A percentile compares a stretch with the other conserved stretches of the same genome.
Conservation (phyloP, 1,140 invertebrate species). For the Drosophila ogumai region DNA sequence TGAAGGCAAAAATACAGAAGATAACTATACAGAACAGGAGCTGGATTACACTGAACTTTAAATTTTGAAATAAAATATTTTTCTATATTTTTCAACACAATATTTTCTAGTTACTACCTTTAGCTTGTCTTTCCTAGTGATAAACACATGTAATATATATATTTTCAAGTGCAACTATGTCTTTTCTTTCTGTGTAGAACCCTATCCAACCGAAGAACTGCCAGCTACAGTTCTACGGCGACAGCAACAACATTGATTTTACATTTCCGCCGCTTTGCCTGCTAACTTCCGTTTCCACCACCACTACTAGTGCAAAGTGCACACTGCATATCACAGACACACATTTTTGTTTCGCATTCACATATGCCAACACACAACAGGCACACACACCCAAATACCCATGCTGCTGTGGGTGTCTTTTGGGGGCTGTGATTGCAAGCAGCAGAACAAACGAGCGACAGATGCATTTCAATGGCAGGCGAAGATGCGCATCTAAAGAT, state of each 20-base stretch:
- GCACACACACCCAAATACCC: constrained; percentile 6
- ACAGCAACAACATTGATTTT: constrained; percentile 75
- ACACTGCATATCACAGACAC: constrained; percentile 30
- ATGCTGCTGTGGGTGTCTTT: constrained; percentile 17
- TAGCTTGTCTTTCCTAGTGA: too few species aligned
- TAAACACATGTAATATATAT: neutral
- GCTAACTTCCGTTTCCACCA: constrained; percentile 56
- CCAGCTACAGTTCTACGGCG: constrained; percentile 55
- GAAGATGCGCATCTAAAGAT: constrained; percentile 18
- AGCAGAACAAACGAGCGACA: constrained; percentile 45
- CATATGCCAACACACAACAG: constrained; percentile 43
- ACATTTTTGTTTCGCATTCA: constrained; percentile 55
- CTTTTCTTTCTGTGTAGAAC: neutral
- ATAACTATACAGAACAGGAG: constrained; percentile 9
- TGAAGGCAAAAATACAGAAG: constrained; percentile 20
- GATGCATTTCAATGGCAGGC: constrained; percentile 27
- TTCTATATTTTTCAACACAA: neutral
- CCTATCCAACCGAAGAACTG: constrained; percentile 35
- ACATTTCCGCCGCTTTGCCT: constrained; percentile 79
- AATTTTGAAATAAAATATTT: neutral
- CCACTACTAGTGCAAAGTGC: constrained; percentile 31
- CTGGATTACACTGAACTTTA: neutral
- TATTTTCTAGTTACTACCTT: neutral
- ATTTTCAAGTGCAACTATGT: neutral
- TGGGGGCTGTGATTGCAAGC: constrained; percentile 43